phyloP scores from a whole-genome alignment of 2,113 vertebrate species.

The Forbesichthys papilliferus region DNA sequence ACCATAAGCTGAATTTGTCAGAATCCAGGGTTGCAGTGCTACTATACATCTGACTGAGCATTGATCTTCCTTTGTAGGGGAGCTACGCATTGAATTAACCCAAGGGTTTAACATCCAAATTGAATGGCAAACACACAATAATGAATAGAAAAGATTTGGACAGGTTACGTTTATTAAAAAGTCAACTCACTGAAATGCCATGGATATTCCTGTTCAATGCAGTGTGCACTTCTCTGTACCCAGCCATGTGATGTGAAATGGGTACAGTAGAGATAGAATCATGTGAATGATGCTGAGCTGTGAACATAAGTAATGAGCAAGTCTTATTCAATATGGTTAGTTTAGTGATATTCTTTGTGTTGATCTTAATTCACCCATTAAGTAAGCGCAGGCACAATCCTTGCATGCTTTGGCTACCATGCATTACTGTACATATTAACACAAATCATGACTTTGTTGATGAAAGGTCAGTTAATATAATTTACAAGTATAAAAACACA shows the following conservation, averaged over 20 bases:
- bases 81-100: not conserved
- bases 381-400: conserved; percentile 33
- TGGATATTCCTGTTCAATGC: conserved; percentile 33
- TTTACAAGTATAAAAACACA: conserved; percentile 37
- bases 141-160: conserved; percentile 23
- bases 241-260: conserved; percentile 33
- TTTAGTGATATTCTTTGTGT: conserved; percentile 14
- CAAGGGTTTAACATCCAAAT: not conserved
- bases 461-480: conserved; percentile 35
- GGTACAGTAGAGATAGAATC: conserved; percentile 23
- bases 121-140: conserved; percentile 7
- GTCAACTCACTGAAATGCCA: conserved; percentile 47
- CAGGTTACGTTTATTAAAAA: conserved; percentile 63
- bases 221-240: conserved; percentile 19
- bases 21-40: not conserved
- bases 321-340: conserved; percentile 10
- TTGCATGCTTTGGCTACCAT: conserved; percentile 60
- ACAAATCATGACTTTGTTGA: not conserved
- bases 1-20: not conserved
- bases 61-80: not conserved
- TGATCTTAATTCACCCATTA: conserved; percentile 15
- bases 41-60: not conserved
- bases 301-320: conserved; percentile 12
- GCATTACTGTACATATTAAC: conserved; percentile 40
- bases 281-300: conserved; percentile 18